Percentiles rank a stretch among this genome's conserved stretches.
These are phyloP conservation scores for Malthinus flaveolus DNA, from an alignment of 2,888 invertebrate species.

Conservation along the genomic window DNA sequence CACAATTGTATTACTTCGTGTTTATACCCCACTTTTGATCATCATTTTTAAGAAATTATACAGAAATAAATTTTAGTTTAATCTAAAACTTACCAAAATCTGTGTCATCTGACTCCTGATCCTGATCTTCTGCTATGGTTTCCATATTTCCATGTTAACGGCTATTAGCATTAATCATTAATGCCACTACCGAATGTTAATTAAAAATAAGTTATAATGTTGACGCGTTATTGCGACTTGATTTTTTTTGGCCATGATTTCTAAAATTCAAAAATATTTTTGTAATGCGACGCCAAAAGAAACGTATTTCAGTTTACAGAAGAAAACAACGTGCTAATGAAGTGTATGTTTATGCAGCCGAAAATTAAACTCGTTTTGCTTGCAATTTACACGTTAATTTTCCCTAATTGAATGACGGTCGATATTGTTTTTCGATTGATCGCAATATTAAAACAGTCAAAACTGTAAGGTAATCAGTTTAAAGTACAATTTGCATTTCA, in stretches of 20 bases:
- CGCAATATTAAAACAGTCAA: too few relatives aligned
- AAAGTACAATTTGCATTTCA: too few relatives aligned
- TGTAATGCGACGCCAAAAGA: background rate
- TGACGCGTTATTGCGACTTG: conserved; percentile 5
- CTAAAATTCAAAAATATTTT: conserved; percentile 32
- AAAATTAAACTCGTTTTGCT: too few relatives aligned
- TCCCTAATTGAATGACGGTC: too few relatives aligned
- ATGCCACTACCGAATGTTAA: conserved; percentile 42
- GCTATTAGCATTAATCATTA: conserved; percentile 29
- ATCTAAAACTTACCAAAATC: conserved; percentile 62
- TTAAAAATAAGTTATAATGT: conserved; percentile 4
- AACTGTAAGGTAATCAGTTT: too few relatives aligned
- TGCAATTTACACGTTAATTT: too few relatives aligned
- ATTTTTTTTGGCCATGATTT: background rate
- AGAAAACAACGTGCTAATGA: too few relatives aligned
- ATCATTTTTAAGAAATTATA: background rate
- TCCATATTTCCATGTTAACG: conserved; percentile 58
- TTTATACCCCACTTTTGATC: too few relatives aligned
- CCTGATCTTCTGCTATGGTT: conserved; percentile 70
- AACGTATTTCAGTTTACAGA: background rate
- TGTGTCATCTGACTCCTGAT: conserved; percentile 64
- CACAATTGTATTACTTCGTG: too few relatives aligned
- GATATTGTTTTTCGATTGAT: too few relatives aligned
- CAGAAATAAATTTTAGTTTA: background rate
- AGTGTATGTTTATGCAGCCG: too few relatives aligned